Percentiles rank a stretch among this genome's conserved stretches.
phyloP scores from a whole-genome alignment of 2,888 invertebrate species.

The Metallyticus violacea region DNA sequence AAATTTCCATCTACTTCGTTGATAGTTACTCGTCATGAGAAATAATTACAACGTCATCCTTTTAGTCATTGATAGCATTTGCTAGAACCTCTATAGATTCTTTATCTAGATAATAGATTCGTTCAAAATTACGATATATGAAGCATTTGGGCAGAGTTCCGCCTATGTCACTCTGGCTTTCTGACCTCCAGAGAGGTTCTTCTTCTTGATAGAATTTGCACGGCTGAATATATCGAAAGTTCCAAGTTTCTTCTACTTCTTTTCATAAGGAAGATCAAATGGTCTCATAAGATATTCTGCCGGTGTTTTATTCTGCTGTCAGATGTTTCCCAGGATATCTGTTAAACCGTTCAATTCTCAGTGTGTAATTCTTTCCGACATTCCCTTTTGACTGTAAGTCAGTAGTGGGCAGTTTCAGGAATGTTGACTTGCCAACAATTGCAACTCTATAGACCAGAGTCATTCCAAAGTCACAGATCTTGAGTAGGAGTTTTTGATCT shows the following conservation, averaged over 20 bases:
- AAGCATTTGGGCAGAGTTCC: conserved; percentile 91
- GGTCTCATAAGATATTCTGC: conserved; percentile 90
- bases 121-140: conserved; percentile 95
- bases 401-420: conserved; percentile 87
- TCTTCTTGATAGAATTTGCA: conserved; percentile 97
- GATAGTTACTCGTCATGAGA: too few relatives aligned
- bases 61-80: too few relatives aligned
- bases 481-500: conserved; percentile 78
- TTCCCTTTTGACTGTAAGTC: conserved; percentile 87
- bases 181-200: conserved; percentile 71
- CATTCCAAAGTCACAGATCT: conserved; percentile 91
- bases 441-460: conserved; percentile 86
- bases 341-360: conserved; percentile 96
- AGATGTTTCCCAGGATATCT: conserved; percentile 99
- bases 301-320: conserved; percentile 93
- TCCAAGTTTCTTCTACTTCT: conserved; percentile 90
- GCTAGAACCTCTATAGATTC: too few relatives aligned
- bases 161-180: conserved; percentile 89
- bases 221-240: conserved; percentile 96
- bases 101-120: too few relatives aligned
- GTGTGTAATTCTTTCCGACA: conserved; percentile 84
- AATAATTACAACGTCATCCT: too few relatives aligned
- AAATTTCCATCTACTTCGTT: too few relatives aligned
- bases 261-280: conserved; percentile 74
- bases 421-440: conserved; percentile 96